Evolutionary conservation across 1,140 invertebrate genomes (phyloP).

Genomic region (Ephestia elutella): DNA sequence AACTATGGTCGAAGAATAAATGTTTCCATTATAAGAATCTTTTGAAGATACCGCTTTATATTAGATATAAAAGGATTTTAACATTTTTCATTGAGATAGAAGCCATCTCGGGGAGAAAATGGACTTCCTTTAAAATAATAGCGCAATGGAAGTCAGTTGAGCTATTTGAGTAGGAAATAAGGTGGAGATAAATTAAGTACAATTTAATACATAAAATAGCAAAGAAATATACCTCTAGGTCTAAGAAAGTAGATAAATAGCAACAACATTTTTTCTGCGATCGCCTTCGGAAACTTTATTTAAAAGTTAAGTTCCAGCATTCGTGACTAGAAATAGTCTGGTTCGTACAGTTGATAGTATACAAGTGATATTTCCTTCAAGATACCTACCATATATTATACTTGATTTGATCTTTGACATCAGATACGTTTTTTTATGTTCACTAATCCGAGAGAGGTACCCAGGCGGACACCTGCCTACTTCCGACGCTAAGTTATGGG

Average conservation of each 20-base stretch:
- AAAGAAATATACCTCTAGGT: neutral
- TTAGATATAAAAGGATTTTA: neutral
- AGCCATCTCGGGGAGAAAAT: constrained; percentile 23
- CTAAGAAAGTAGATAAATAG: neutral
- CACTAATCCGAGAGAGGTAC: too few species aligned
- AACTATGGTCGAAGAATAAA: neutral
- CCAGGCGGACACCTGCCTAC: too few species aligned
- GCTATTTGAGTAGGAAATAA: constrained; percentile 37
- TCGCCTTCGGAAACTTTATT: too few species aligned
- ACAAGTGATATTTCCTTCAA: too few species aligned
- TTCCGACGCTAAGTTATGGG: too few species aligned
- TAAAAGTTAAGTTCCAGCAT: too few species aligned
- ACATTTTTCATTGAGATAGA: neutral
- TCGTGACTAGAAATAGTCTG: too few species aligned
- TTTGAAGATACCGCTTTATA: neutral
- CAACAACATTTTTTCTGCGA: neutral
- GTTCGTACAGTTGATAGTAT: too few species aligned
- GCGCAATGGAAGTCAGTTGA: constrained; percentile 30
- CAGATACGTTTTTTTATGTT: too few species aligned
- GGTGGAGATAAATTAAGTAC: constrained; percentile 25
- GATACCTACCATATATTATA: too few species aligned
- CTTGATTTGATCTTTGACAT: too few species aligned
- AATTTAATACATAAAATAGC: constrained; percentile 27
- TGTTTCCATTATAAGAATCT: neutral
- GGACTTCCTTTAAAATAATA: constrained; percentile 26